Evolutionary conservation across 2,797 vertebrate genomes (phyloP).

Genomic region (Eospalax fontanierii): DNA sequence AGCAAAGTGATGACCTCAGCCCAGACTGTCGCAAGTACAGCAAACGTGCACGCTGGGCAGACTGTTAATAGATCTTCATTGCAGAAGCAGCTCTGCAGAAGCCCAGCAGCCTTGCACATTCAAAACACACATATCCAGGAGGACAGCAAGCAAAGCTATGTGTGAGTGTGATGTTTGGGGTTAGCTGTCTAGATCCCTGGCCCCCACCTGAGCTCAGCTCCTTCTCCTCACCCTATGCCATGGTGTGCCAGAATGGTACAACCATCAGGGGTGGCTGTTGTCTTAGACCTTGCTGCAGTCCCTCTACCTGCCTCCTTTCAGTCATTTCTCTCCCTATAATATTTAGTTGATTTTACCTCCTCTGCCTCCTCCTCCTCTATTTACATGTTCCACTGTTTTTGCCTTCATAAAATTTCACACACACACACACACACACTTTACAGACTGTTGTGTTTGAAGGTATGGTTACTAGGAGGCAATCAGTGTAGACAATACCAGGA

Average conservation of each 20-base stretch:
- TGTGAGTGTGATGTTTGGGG: not conserved
- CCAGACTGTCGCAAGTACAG: not conserved
- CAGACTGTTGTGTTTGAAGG: not conserved
- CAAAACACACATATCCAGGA: not conserved
- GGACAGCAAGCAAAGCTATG: not conserved
- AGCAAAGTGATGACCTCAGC: constrained; percentile 22
- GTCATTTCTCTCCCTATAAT: not conserved
- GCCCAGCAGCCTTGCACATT: not conserved
- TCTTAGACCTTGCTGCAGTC: not conserved
- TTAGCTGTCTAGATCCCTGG: not conserved
- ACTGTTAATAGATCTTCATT: no score
- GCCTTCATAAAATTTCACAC: not conserved
- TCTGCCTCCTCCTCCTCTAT: not conserved
- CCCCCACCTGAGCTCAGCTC: not conserved
- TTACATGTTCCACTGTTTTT: not conserved
- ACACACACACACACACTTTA: not conserved
- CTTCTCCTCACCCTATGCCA: not conserved
- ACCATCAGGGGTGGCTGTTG: not conserved
- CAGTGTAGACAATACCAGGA: not conserved
- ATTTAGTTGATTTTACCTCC: not conserved
- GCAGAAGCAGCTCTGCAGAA: not conserved
- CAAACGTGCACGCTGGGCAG: not conserved
- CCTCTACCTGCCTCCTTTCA: not conserved
- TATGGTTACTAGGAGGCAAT: not conserved
- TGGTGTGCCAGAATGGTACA: not conserved